These are phyloP conservation scores for Clytia hemisphaerica DNA, from an alignment of 30 jellyfish, hydroid and myxozoan genomes.

Conservation along the genomic window DNA sequence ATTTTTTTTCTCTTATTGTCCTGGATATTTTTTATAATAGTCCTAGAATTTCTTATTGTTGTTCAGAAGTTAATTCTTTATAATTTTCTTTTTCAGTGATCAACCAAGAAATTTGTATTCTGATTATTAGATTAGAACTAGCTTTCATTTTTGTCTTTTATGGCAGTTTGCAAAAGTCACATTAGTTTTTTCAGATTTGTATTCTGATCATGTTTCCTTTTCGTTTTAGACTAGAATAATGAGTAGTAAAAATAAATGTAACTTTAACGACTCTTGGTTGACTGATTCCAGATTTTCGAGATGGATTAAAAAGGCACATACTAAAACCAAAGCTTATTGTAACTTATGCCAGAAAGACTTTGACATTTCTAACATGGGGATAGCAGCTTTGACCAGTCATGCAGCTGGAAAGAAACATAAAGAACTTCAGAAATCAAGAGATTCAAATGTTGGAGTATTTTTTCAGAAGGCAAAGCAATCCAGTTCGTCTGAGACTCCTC, in stretches of 20 bases:
- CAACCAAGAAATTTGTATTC: too few species aligned
- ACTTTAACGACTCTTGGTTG: background rate
- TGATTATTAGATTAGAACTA: too few species aligned
- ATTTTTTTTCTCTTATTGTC: too few species aligned
- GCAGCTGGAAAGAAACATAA: constrained; percentile 12
- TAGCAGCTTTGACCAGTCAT: background rate
- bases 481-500: background rate
- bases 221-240: background rate
- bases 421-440: background rate
- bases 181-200: too few species aligned
- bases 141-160: too few species aligned
- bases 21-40: too few species aligned
- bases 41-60: too few species aligned
- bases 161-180: too few species aligned
- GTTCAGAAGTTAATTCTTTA: too few species aligned
- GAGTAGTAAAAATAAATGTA: background rate
- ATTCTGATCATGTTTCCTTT: too few species aligned
- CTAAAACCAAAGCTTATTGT: background rate
- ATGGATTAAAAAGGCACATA: background rate
- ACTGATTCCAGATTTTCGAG: background rate
- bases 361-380: background rate
- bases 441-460: background rate
- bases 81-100: too few species aligned
- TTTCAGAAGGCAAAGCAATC: background rate
- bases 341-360: background rate